These are phyloP conservation scores for Synanthedon formicaeformis DNA, from an alignment of 2,888 invertebrate species.

Conservation along the genomic window DNA sequence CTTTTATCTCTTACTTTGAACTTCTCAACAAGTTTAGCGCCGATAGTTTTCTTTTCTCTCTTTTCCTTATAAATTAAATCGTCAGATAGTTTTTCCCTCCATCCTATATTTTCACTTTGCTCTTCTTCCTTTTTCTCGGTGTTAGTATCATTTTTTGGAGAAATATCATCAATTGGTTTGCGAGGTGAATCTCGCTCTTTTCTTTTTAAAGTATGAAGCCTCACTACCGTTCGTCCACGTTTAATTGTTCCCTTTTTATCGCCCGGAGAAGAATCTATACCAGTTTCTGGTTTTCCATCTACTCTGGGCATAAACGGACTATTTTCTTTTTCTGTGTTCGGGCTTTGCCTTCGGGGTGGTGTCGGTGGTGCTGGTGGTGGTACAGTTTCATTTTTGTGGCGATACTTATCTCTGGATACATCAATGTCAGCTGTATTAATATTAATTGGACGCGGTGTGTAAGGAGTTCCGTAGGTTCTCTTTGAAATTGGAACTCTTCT, in stretches of 20 bases:
- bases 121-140: constrained; percentile 6
- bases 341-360: constrained; percentile 20
- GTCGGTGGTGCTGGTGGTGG: constrained; percentile 16
- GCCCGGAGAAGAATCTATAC: constrained; percentile 54
- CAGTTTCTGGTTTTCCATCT: constrained; percentile 54
- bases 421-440: constrained; percentile 90
- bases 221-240: constrained; percentile 79
- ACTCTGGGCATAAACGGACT: constrained; percentile 56
- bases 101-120: constrained; percentile 28
- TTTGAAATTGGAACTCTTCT: constrained; percentile 61
- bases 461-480: constrained; percentile 53
- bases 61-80: constrained; percentile 63
- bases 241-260: constrained; percentile 71
- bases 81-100: constrained; percentile 75
- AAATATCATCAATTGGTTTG: constrained; percentile 26
- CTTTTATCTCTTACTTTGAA: constrained; percentile 75
- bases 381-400: constrained; percentile 28
- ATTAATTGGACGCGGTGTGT: constrained; percentile 74
- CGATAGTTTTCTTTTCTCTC: constrained; percentile 75
- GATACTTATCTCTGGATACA: constrained; percentile 77
- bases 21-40: constrained; percentile 82
- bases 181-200: constrained; percentile 61
- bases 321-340: constrained; percentile 40
- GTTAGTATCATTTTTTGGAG: constrained; percentile 5
- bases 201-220: constrained; percentile 75